Conservation (phyloP, 2,113 vertebrate genomes). For the Cottus gobio region DNA sequence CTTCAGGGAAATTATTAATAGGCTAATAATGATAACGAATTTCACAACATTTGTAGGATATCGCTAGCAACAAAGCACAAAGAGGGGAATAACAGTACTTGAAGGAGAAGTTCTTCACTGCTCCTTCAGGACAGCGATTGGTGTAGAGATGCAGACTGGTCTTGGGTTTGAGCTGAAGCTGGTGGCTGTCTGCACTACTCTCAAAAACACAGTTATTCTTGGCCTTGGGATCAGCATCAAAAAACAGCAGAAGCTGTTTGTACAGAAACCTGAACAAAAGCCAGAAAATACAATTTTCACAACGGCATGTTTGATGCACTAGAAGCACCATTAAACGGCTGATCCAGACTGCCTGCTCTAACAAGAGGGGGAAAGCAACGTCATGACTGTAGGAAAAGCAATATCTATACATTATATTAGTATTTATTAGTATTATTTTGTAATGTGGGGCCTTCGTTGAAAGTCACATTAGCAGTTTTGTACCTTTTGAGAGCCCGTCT, state of each 20-base stretch:
- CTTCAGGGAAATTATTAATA: background rate
- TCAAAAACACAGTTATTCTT: constrained; percentile 84
- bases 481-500: constrained; percentile 89
- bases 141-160: constrained; percentile 89
- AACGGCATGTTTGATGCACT: constrained; percentile 2
- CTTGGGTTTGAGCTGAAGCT: constrained; percentile 85
- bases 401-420: background rate
- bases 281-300: constrained; percentile 20
- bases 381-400: background rate
- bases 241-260: constrained; percentile 88
- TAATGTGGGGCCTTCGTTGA: background rate
- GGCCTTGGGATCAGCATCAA: constrained; percentile 72
- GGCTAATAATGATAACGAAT: background rate
- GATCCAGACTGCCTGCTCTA: background rate
- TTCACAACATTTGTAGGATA: background rate
- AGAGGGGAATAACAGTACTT: constrained; percentile 51
- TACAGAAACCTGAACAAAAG: constrained; percentile 86
- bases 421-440: background rate
- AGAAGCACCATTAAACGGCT: background rate
- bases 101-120: constrained; percentile 68
- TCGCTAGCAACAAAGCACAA: background rate
- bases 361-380: background rate
- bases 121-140: constrained; percentile 83
- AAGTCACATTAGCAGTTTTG: background rate
- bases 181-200: constrained; percentile 67